Conservation (phyloP, 2,797 vertebrate genomes). For the Muscicapa comitata region DNA sequence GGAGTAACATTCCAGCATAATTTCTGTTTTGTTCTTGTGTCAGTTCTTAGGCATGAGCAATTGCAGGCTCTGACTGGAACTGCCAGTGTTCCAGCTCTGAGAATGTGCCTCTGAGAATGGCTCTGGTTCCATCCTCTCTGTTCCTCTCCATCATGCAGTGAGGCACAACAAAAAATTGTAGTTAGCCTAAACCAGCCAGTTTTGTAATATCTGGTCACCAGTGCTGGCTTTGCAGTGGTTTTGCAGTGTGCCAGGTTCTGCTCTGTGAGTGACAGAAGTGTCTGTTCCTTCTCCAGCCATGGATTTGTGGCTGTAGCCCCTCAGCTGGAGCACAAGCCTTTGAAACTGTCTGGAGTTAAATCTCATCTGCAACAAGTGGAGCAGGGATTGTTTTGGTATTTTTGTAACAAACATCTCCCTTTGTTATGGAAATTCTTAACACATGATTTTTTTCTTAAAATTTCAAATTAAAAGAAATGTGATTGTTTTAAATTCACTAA, state of each 20-base stretch:
- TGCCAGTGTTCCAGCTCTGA: neutral
- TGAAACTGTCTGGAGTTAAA: neutral
- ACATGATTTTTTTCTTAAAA: fast-evolving
- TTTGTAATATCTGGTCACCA: neutral
- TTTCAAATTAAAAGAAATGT: neutral
- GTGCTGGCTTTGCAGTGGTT: neutral
- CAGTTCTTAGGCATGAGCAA: neutral
- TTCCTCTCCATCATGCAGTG: neutral
- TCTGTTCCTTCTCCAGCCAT: neutral
- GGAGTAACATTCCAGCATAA: neutral
- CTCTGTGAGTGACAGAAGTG: neutral
- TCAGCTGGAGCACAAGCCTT: neutral
- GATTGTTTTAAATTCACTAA: neutral
- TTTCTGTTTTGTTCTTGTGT: neutral
- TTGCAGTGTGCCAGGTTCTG: neutral
- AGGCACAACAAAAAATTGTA: neutral
- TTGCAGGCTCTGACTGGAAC: neutral
- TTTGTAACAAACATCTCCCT: neutral
- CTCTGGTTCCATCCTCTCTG: neutral
- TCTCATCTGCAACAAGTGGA: neutral
- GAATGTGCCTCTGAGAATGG: neutral
- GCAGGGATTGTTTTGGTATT: neutral
- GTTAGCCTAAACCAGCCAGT: neutral
- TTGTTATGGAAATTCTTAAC: neutral
- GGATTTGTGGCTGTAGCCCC: neutral